Evolutionary conservation across 2,888 invertebrate genomes (phyloP), one percentile per base, ranked within the genome.

Genomic region (Meganola albula): DNA sequence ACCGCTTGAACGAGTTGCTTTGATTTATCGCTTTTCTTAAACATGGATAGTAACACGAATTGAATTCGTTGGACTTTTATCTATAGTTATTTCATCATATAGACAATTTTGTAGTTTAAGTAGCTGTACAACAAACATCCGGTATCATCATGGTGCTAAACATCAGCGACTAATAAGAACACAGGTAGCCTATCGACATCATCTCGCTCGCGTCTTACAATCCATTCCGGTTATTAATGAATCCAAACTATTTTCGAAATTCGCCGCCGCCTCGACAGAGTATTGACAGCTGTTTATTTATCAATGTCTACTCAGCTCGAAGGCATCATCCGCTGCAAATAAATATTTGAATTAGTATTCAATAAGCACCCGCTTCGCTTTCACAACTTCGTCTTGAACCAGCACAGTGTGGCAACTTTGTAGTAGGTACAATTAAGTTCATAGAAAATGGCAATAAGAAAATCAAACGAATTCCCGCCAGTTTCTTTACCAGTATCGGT

Each of bases 151-250:
- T 36, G 27, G 42, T 38, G 21, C n/a, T n/a, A n/a, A n/a, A n/a
- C 41, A 53, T 52, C 44, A 50, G 44, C 47, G 48, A 58, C 58
- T 68, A 63, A 71, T 69, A 62, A 53, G 48, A 77, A 77, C 69
- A 76, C 78, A 75, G 75, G 79, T 80, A 78, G 78, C 78, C 44
- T 69, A 73, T 73, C 74, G 59, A 41, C 46, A 55, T 56, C 55
- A 75, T 76, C 72, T 74, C 62, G 57, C 57, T 51, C 55, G 63
- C 58, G 58, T 60, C 66, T 64, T 61, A 53, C 71, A 58, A 67
- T 70, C 63, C 66, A 76, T 67, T 69, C 71, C 66, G 62, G 73
- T 76, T 79, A 78, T 80, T 77, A 75, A 80, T 78, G 77, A 70
- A 64, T 48, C 53, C 52, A 43, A 45, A 58, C 47, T 65, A 63